These are phyloP conservation scores for Vireo griseus DNA, from an alignment of 2,797 vertebrate species.

Conservation along the genomic window DNA sequence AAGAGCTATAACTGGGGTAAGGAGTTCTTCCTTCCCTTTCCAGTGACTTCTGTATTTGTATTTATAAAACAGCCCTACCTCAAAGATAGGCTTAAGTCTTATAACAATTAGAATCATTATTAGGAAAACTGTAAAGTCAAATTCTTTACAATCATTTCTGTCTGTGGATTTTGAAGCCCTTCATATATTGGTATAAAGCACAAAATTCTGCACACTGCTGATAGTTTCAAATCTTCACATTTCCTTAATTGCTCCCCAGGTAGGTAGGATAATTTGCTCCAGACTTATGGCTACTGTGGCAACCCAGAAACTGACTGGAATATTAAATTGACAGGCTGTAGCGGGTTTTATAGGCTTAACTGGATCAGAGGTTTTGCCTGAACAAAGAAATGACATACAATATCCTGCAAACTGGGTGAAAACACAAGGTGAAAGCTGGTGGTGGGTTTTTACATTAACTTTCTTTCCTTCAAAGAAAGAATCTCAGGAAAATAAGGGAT, in stretches of 20 bases:
- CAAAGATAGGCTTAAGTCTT: background rate
- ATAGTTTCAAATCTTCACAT: conserved; percentile 51
- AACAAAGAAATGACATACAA: background rate
- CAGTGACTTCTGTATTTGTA: background rate
- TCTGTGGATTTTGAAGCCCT: background rate
- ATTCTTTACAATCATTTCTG: background rate
- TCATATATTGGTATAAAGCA: background rate
- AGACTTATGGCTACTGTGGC: conserved; percentile 58
- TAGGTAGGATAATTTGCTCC: conserved; percentile 65
- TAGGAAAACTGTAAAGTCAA: background rate
- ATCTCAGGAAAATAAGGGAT: background rate
- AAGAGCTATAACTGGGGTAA: background rate
- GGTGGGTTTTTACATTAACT: background rate
- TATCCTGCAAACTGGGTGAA: background rate
- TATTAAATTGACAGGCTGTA: conserved; percentile 41
- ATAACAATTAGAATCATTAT: background rate
- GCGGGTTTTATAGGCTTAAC: background rate
- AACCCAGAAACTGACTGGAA: conserved; percentile 61
- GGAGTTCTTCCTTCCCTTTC: background rate
- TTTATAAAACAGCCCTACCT: background rate
- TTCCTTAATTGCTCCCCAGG: conserved; percentile 68
- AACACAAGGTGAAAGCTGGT: background rate
- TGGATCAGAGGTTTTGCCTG: background rate
- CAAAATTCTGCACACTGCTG: background rate
- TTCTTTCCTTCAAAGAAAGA: background rate